phyloP scores from a whole-genome alignment of 1,140 invertebrate species.

The Chymomyza costata region DNA sequence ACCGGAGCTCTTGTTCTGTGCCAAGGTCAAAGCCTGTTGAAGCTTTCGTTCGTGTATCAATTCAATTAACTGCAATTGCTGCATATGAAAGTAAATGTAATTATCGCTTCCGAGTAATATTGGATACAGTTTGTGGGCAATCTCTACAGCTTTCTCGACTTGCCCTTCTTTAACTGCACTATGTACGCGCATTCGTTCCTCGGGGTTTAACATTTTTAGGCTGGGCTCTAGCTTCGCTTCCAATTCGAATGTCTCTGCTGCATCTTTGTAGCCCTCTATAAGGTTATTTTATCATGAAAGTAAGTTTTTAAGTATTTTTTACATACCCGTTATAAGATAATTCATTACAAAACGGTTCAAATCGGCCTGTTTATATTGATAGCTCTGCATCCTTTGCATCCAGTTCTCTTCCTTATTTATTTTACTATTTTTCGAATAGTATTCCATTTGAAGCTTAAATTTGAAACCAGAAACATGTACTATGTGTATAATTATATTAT shows the following conservation, averaged over 20 bases:
- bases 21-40: constrained; percentile 10
- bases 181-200: constrained; percentile 23
- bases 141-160: constrained; percentile 47
- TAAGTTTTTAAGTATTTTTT: too few species aligned
- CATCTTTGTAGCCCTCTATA: constrained; percentile 48
- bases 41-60: constrained; percentile 34
- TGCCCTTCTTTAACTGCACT: constrained; percentile 36
- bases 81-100: constrained; percentile 60
- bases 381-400: constrained; percentile 50
- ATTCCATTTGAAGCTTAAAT: too few species aligned
- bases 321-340: constrained; percentile 42
- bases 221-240: constrained; percentile 22
- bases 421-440: constrained; percentile 29
- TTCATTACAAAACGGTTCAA: constrained; percentile 50
- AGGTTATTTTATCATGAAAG: neutral
- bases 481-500: too few species aligned
- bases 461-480: too few species aligned
- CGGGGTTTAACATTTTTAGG: constrained; percentile 9
- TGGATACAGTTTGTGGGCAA: constrained; percentile 43
- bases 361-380: constrained; percentile 39
- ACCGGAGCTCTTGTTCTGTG: constrained; percentile 5
- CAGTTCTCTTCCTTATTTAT: constrained; percentile 3
- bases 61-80: constrained; percentile 48
- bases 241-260: constrained; percentile 29
- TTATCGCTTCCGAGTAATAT: constrained; percentile 46